These are phyloP conservation scores for Fregetta grallaria DNA, from an alignment of 2,113 vertebrate genomes.

Conservation along the genomic window DNA sequence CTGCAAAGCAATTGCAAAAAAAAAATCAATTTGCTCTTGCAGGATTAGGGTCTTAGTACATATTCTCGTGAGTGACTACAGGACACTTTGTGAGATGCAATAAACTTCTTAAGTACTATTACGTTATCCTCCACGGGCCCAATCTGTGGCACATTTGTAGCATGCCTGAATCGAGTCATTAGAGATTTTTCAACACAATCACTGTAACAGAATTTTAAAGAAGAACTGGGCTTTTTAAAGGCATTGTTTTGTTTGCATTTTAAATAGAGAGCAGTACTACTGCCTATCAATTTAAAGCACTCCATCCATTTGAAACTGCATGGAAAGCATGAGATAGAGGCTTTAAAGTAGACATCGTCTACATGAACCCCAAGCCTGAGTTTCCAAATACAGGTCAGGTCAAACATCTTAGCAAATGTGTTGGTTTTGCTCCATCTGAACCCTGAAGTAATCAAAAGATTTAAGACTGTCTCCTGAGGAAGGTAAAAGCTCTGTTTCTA, in stretches of 20 bases:
- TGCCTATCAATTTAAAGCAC: neutral
- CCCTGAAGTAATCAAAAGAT: neutral
- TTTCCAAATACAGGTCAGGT: neutral
- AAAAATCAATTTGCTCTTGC: neutral
- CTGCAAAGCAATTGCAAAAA: neutral
- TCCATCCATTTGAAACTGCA: neutral
- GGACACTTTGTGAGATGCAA: neutral
- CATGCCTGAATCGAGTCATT: neutral
- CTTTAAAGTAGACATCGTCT: neutral
- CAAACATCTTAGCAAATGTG: neutral
- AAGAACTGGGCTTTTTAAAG: neutral
- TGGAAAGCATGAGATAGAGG: neutral
- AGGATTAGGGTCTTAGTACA: neutral
- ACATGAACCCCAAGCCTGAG: neutral
- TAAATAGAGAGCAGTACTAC: neutral
- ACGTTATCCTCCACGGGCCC: neutral
- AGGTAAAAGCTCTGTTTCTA: neutral
- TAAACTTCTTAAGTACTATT: neutral
- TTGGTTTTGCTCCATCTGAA: neutral
- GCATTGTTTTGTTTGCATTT: neutral
- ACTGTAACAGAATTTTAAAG: neutral
- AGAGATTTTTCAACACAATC: conserved; percentile 3
- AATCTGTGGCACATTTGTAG: neutral
- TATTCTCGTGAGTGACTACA: neutral
- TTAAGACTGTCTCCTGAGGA: neutral